A percentile compares a stretch with the other conserved stretches of the same genome.
phyloP scores from a whole-genome alignment of 1,140 invertebrate genomes.

The Drosophila saltans region DNA sequence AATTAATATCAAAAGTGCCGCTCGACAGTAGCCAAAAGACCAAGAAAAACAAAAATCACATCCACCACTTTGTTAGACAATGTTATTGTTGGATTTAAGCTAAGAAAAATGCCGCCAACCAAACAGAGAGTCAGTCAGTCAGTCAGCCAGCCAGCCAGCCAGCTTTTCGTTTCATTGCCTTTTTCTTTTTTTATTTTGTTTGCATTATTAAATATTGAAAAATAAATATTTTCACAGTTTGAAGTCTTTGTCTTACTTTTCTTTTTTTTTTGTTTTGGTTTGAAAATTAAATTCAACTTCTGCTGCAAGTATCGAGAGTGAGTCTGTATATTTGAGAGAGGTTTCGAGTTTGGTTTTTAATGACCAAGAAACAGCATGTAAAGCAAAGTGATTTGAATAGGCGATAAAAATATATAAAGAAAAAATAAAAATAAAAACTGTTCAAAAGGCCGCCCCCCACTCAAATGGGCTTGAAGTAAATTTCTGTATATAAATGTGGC shows the following conservation, averaged over 20 bases:
- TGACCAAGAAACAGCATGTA: conserved; percentile 41
- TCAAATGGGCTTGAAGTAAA: not conserved
- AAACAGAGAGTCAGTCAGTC: not conserved
- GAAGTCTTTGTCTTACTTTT: conserved; percentile 34
- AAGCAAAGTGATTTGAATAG: conserved; percentile 17
- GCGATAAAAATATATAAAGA: not conserved
- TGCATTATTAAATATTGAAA: conserved; percentile 55
- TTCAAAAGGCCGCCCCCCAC: not conserved
- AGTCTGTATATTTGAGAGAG: not conserved
- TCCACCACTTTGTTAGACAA: conserved; percentile 7
- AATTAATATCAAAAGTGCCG: conserved; percentile 14
- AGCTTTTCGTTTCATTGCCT: conserved; percentile 2
- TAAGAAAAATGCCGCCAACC: too few species aligned
- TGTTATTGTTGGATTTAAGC: not conserved
- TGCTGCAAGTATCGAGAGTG: not conserved
- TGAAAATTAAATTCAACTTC: too few species aligned
- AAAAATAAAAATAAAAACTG: too few species aligned
- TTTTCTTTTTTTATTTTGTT: conserved; percentile 10
- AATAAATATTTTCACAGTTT: conserved; percentile 51
- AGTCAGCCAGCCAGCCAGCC: not conserved
- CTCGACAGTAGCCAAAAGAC: conserved; percentile 7
- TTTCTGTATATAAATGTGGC: conserved; percentile 16
- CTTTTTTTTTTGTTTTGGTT: conserved; percentile 6
- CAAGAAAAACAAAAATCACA: not conserved
- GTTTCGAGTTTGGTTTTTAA: conserved; percentile 34